phyloP scores from a whole-genome alignment of 2,888 invertebrate genomes.

The Cloeon dipterum region DNA sequence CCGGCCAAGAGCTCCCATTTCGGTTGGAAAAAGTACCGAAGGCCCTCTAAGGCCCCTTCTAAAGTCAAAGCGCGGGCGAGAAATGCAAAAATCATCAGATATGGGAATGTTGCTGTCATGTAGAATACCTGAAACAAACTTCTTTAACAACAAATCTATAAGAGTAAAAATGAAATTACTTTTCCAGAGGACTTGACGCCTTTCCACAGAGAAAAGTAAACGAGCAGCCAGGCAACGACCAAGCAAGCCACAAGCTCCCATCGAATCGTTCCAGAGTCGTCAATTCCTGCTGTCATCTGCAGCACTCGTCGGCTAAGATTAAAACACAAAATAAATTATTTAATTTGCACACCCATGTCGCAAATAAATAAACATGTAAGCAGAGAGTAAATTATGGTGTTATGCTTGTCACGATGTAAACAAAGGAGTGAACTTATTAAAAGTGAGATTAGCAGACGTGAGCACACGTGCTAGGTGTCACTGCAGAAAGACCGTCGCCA shows the following conservation, averaged over 20 bases:
- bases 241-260: conserved; percentile 81
- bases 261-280: conserved; percentile 54
- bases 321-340: too few species aligned
- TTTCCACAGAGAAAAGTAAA: conserved; percentile 92
- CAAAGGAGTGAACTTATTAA: too few species aligned
- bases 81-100: conserved; percentile 64
- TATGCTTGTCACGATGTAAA: too few species aligned
- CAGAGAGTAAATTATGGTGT: too few species aligned
- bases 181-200: conserved; percentile 84
- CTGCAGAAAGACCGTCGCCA: too few species aligned
- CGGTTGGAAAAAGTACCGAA: conserved; percentile 70
- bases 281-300: conserved; percentile 61
- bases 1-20: conserved; percentile 61
- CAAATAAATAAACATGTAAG: too few species aligned
- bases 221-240: conserved; percentile 77
- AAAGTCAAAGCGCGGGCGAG: conserved; percentile 72
- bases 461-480: too few species aligned
- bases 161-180: conserved; percentile 9
- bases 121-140: conserved; percentile 41
- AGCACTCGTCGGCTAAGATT: conserved; percentile 60
- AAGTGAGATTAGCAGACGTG: too few species aligned
- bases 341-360: too few species aligned
- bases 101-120: conserved; percentile 82
- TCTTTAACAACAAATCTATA: background rate
- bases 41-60: conserved; percentile 66